Percentiles rank a stretch among this genome's conserved stretches.
phyloP scores from a whole-genome alignment of 2,797 vertebrate species.

The Cheirogaleus major region DNA sequence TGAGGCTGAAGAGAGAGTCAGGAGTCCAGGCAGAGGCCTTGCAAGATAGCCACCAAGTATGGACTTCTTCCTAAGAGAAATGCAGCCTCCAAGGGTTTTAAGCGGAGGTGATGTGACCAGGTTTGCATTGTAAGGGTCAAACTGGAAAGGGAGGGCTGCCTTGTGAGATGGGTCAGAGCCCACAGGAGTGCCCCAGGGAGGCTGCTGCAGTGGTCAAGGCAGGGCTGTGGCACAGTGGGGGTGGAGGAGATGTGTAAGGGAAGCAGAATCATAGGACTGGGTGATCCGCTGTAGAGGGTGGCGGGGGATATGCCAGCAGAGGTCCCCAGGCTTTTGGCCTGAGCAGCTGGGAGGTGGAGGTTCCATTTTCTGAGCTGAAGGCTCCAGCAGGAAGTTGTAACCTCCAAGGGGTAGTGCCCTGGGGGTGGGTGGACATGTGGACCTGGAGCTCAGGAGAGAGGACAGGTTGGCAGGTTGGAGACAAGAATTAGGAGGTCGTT shows the following conservation, averaged over 20 bases:
- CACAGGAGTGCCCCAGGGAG: not conserved
- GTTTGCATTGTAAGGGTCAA: not conserved
- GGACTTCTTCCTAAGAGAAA: not conserved
- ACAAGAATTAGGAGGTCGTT: not conserved
- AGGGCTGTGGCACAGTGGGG: not conserved
- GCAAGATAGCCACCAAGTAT: not conserved
- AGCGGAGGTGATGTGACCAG: not conserved
- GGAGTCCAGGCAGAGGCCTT: not conserved
- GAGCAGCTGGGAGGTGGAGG: not conserved
- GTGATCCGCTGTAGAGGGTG: rapidly evolving
- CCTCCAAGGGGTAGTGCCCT: not conserved
- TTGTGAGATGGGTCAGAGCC: not conserved
- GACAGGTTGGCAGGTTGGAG: not conserved
- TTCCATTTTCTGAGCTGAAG: not conserved
- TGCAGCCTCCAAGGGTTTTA: not conserved
- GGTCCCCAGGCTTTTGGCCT: not conserved
- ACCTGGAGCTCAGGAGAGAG: not conserved
- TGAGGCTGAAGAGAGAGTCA: not conserved
- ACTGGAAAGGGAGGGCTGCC: not conserved
- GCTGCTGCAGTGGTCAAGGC: not conserved
- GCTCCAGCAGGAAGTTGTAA: not conserved
- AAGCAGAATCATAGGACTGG: not conserved
- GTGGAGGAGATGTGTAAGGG: not conserved
- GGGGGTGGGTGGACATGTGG: not conserved
- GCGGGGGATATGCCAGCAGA: not conserved